Conservation (phyloP, 2,797 vertebrate species). For the Phrynocephalus guinanensis region DNA sequence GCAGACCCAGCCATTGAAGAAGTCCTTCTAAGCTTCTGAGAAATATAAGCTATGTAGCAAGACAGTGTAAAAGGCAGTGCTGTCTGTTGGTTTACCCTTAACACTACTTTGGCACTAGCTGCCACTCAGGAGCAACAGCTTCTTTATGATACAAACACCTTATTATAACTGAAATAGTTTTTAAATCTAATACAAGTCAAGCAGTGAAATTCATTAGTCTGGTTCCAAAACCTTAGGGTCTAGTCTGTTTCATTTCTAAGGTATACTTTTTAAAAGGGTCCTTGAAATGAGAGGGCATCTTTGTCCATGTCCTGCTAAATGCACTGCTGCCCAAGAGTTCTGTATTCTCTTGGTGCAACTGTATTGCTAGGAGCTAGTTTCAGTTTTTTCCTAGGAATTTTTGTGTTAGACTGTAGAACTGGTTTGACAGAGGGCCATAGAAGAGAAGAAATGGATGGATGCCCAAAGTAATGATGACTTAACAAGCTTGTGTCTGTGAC, state of each 20-base stretch:
- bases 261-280: neutral
- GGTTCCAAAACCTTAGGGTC: neutral
- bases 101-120: neutral
- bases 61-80: neutral
- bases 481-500: neutral
- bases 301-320: neutral
- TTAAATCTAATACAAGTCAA: neutral
- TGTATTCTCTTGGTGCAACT: neutral
- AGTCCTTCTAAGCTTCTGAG: neutral
- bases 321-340: neutral
- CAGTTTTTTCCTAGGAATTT: neutral
- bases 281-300: neutral
- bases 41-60: neutral
- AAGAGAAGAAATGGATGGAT: neutral
- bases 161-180: neutral
- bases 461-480: neutral
- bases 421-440: neutral
- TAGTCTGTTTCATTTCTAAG: neutral
- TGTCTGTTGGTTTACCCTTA: neutral
- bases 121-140: neutral
- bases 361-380: neutral
- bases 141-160: too few species aligned
- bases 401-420: neutral
- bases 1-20: neutral
- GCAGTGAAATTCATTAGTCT: neutral